phyloP scores from a whole-genome alignment of 53 echinoderm and acorn worm species.

The Luidia sarsii region DNA sequence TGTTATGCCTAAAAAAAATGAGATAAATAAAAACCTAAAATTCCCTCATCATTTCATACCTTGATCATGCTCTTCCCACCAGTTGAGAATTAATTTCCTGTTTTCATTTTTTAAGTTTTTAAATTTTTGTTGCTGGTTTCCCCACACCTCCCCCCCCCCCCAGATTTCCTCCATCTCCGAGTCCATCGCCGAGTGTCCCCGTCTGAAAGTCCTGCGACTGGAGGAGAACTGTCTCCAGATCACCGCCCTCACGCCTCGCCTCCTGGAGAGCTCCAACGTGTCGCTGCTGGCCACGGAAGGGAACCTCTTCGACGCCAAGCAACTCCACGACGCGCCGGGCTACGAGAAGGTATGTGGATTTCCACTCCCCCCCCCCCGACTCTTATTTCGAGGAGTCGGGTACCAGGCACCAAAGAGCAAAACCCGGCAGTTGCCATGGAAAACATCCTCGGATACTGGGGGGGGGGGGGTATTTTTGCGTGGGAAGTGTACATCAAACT shows the following conservation, averaged over 20 bases:
- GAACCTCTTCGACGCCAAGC: conserved; percentile 93
- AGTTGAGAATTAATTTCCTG: no score
- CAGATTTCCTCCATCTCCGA: conserved; percentile 86
- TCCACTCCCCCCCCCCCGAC: background rate
- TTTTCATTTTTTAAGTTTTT: background rate
- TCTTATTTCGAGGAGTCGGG: no score
- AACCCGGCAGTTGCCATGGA: no score
- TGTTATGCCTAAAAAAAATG: no score
- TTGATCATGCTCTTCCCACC: no score
- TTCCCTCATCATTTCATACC: no score
- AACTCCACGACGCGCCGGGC: conserved; percentile 69
- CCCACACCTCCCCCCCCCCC: no score
- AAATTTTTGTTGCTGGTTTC: background rate
- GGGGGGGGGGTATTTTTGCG: no score
- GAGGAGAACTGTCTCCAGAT: conserved; percentile 93
- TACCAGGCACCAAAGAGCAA: no score
- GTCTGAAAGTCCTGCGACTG: conserved; percentile 89
- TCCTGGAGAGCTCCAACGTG: conserved; percentile 75
- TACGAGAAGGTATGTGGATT: conserved; percentile 67
- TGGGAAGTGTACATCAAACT: no score
- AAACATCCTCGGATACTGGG: no score
- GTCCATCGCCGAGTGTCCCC: conserved; percentile 73
- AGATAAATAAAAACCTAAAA: no score
- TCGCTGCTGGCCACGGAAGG: conserved; percentile 84
- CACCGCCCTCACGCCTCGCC: conserved; percentile 58